Evolutionary conservation across 1,140 invertebrate genomes (phyloP), one percentile per base, ranked within the genome.

Genomic region (Lucilia sericata): DNA sequence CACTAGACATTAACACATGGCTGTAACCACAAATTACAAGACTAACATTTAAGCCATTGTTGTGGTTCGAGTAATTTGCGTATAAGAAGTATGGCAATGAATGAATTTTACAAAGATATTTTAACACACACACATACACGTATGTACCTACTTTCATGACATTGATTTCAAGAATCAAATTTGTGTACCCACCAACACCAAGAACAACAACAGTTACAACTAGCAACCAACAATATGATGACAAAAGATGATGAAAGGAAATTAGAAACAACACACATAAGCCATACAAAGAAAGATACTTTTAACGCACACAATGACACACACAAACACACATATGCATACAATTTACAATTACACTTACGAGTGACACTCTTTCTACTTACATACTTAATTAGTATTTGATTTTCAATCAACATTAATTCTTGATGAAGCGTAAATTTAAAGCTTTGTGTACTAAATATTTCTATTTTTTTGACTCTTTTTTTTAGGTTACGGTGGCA

Each of bases 401-500:
- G 76, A 80, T 80, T 47, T 80, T 21, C 42, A 13, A 42, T 49
- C 42, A 49, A 21, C 76, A 19, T 80, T 80, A 49, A 55, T 55
- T 55, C 17, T 55, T 55, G 51, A 55, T 55, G 13, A 55, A 55
- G 30, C 76, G 42, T 19, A 49, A 80, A 25, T 51, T 83, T 34
- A 25, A 81, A 51, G 55, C 21, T 82, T 17, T 42, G 13, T 47
- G 76, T 60, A 65, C 12, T 78, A 30, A 25, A 17, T 47, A 14
- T 76, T 55, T 42, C 49, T 47, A 2, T 17, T 10, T 81, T 82
- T 78, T n/a, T 42, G 0, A 30, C 34, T 85, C 21, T 65, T 5
- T 84, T 42, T 47, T 65, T 51, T 65, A 98, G 97, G 98, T 83
- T 98, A 98, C 88, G 97, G 98, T 47, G 97, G 96, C 88, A 96